Base-by-base conservation (phyloP, 2,797 vertebrate species). In the Garrulus glandarius region DNA sequence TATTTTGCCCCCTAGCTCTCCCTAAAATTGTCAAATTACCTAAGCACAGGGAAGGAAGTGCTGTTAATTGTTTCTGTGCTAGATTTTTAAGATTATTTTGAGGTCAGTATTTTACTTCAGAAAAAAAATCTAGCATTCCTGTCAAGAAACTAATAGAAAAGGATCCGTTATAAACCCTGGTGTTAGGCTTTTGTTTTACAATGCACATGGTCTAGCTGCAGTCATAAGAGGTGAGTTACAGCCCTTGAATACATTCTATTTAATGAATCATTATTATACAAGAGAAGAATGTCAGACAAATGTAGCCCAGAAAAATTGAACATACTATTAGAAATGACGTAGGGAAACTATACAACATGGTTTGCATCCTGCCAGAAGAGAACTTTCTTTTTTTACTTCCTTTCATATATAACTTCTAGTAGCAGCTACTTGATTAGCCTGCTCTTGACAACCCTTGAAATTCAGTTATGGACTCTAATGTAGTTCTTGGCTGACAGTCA, bases 221-320 rank as follows among this genome's bases (percentile, higher is more conserved):
- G 93, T 93, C 87, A 76, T 96, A 71, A 65, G 82, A 95, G 84
- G 89, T 96, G 91, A 93, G 69, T 87, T 93, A 81, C 55, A 93
- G 85, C 69, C 89, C 84, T 92, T 86, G 92, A 96, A 96, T 95
- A 95, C 79, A 95, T 96, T 78, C 92, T 46, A 65, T 76, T 9
- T 91, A 92, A 95, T 93, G 79, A 94, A 90, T 94, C 94, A 96
- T 93, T 94, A 91, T 87, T 83, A 67, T 70, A 93, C 76, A 76
- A 87, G 87, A 82, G 92, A 75, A 92, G 44, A 84, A 78, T 84
- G 79, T 84, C 89, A 91, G 87, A 56, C 29, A 87, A 90, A 84
- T 46, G 87, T 61, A 93, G 82, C 69, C 59, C 76, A 81, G 76
- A 94, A 94, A 96, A 89, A 94, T 43, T 61, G 59, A 94, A 72